A percentile compares a stretch with the other conserved stretches of the same genome.
These are phyloP conservation scores for Semnornis frantzii DNA, from an alignment of 2,113 vertebrate genomes.

Conservation along the genomic window DNA sequence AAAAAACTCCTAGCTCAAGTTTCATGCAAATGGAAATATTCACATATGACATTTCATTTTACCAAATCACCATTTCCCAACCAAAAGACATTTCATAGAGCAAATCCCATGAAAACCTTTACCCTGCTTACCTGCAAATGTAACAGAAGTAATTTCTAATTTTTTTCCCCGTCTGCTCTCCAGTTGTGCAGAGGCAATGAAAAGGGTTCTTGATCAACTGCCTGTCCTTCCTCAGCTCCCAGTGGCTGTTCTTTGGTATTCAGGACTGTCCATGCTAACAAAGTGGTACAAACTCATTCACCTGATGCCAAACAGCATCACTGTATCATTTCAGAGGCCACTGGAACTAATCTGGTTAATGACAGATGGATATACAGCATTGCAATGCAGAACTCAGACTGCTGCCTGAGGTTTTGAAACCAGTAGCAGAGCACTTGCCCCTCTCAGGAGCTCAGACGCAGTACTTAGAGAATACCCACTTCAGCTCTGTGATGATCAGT, in stretches of 20 bases:
- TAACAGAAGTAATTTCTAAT: neutral
- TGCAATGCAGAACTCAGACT: neutral
- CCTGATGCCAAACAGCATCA: neutral
- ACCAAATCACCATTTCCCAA: neutral
- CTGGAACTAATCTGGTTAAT: neutral
- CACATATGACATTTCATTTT: neutral
- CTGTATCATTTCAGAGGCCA: neutral
- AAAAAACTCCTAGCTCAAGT: neutral
- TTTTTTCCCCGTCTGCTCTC: neutral
- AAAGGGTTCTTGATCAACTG: neutral
- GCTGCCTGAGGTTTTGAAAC: neutral
- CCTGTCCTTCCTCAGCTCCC: neutral
- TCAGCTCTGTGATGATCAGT: neutral
- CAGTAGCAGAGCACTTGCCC: rapidly evolving
- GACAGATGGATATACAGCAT: neutral
- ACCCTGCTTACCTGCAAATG: neutral
- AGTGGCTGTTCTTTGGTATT: neutral
- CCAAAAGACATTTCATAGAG: neutral
- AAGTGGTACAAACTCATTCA: neutral
- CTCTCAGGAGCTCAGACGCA: neutral
- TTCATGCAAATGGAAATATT: neutral
- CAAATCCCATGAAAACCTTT: neutral
- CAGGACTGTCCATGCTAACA: neutral
- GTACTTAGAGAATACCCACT: neutral
- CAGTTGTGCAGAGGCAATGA: neutral